Base-by-base conservation (phyloP, 37 sponge, comb jelly and placozoan genomes). In the Corticium candelabrum region DNA sequence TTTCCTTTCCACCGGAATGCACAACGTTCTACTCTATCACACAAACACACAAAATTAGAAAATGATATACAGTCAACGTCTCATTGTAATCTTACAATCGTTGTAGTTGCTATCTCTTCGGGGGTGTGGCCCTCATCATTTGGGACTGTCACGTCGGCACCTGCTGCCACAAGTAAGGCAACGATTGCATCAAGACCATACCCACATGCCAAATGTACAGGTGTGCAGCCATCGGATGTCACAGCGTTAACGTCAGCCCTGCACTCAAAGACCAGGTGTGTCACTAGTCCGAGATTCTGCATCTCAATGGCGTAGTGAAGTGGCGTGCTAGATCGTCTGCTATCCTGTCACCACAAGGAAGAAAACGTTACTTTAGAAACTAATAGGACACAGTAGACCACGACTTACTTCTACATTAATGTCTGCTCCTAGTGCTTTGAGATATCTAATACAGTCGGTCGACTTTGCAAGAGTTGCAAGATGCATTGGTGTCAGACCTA, bases 241-340 rank as follows among this genome's bases (percentile, higher is more conserved):
- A 29, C 29, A 4, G 73, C 73, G 36, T 4, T 15, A 15, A 70
- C 31, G 73, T 70, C 73, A 7, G 31, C 73, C 4, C 36, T 32
- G 29, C 7, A 4, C 5, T 15, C 31, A 32, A 5, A 29, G 5
- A 70, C 5, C 73, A 70, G 73, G 5, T 15, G 5, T 7, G 29
- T 15, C 36, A 15, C 36, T 32, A 70, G 5, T 15, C 5, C 5
- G 31, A 70, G 21, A 15, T 70, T 4, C 35, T 70, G 35, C 73
- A 29, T 4, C 36, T 70, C 73, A 5, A 70, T 34, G 73, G 73
- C 73, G 73, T 70, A 32, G 36, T 70, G 73, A 4, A 70, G 73
- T 5, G 73, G 35, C 7, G 35, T 70, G 33, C 73, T 7, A 4
- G 31, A 7, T 30, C 73, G 5, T 15, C 21, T 70, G 33, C 73